Base-by-base conservation (phyloP, 2,113 vertebrate genomes). In the Odocoileus virginianus region DNA sequence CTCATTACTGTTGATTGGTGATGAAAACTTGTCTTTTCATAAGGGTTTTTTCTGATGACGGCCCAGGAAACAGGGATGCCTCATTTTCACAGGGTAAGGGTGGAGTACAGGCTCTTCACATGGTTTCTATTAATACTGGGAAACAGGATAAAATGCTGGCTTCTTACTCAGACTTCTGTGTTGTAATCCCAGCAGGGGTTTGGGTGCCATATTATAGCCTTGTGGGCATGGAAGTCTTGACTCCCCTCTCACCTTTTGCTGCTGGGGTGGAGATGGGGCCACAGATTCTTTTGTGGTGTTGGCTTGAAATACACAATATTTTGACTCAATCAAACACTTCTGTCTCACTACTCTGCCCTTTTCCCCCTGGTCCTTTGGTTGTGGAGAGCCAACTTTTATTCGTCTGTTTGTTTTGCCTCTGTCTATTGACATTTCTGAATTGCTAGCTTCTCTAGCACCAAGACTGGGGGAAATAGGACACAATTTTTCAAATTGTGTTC, bases 301-400 rank as follows among this genome's bases (percentile, higher is more conserved):
- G 79, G 10, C 2, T 74, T 71, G 3, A 19, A 61, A 50, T 50
- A 81, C n/a, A 40, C 3, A 3, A 12, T 6, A 1, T 83, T 54
- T 88, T 60, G 23, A 36, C 23, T 91, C 43, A 95, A 93, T 88
- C 50, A 95, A 93, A 19, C 71, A 57, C 57, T 50, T 64, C 5
- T 93, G n/a, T 71, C 8, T 84, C 47, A 4, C 12, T 60, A 17
- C 9, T 4, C 6, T 93, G 11, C 4, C 2, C 3, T 83, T 74
- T 82, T 40, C 8, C 47, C 83, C 43, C 16, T 71, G 5, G 21
- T 58, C 10, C 12, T 81, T 87, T 95, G 4, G 0, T 83, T 61
- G 55, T 86, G 45, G 43, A 60, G 23, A 86, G 23, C 2, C 23
- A 76, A 13, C 1, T 3, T 45, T 76, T 61, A 5, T 83, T 64